phyloP scores from a whole-genome alignment of 2,113 vertebrate species.

The Gadus macrocephalus region DNA sequence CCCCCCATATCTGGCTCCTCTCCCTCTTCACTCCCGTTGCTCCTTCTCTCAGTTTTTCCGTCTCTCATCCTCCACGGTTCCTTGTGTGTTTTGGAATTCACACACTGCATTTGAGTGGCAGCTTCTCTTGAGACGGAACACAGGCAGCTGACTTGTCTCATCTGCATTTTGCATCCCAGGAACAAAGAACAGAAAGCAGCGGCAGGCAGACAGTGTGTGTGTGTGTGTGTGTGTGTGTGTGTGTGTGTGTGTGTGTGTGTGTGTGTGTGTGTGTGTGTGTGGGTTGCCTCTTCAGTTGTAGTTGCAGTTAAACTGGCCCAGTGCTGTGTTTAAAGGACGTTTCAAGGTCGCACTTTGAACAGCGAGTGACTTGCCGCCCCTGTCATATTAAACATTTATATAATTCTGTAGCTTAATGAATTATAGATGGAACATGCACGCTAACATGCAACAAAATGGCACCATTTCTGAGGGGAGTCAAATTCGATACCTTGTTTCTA shows the following conservation, averaged over 20 bases:
- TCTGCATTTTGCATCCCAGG: conserved; percentile 76
- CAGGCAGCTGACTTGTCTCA: conserved; percentile 69
- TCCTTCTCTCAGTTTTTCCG: not conserved
- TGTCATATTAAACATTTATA: conserved; percentile 66
- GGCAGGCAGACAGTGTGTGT: conserved; percentile 7
- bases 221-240: conserved; percentile 1
- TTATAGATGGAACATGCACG: conserved; percentile 65
- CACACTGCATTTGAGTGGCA: conserved; percentile 72
- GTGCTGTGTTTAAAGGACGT: conserved; percentile 66
- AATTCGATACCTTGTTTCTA: no score
- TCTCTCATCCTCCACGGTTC: conserved; percentile 42
- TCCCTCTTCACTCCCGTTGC: conserved; percentile 2
- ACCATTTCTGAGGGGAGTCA: conserved; percentile 32
- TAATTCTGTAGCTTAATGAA: conserved; percentile 57
- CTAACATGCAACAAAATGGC: conserved; percentile 59
- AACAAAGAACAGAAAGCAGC: conserved; percentile 47
- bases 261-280: conserved; percentile 9
- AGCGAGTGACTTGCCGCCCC: conserved; percentile 37
- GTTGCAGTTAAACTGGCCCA: conserved; percentile 56
- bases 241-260: conserved; percentile 9
- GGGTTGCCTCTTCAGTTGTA: conserved; percentile 47
- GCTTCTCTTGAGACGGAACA: conserved; percentile 69
- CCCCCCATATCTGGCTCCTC: conserved; percentile 20
- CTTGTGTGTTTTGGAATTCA: conserved; percentile 70
- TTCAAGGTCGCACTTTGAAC: conserved; percentile 73